Percentiles rank a stretch among this genome's conserved stretches.
These are phyloP conservation scores for Carduelis carduelis DNA, from an alignment of 2,797 vertebrate genomes.

Conservation along the genomic window DNA sequence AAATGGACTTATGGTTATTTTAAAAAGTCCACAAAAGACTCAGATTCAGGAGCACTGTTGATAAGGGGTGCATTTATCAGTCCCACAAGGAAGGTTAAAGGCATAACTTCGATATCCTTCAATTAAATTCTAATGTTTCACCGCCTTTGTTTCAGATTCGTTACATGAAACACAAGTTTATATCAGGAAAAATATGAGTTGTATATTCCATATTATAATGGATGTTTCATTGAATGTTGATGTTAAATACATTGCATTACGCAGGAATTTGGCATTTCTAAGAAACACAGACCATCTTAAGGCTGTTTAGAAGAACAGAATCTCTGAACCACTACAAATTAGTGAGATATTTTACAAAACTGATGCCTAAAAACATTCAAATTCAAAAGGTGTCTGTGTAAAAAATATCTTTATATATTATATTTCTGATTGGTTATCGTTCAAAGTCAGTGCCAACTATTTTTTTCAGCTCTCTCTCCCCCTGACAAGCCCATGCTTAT, in stretches of 20 bases:
- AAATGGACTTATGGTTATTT: not conserved
- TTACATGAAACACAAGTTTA: not conserved
- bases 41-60: not conserved
- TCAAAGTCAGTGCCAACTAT: not conserved
- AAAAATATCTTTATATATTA: not conserved
- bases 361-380: not conserved
- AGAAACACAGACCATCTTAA: not conserved
- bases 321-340: not conserved
- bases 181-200: not conserved
- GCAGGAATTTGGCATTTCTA: not conserved
- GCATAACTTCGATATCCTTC: not conserved
- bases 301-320: not conserved
- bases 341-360: not conserved
- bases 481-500: slow-evolving; percentile 23
- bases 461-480: not conserved
- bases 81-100: not conserved
- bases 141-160: not conserved
- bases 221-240: not conserved
- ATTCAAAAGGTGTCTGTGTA: not conserved
- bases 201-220: not conserved
- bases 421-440: slow-evolving; percentile 25
- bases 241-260: not conserved
- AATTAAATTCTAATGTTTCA: not conserved
- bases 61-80: not conserved
- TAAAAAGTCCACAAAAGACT: not conserved